Evolutionary conservation across 2,113 vertebrate species (phyloP), one percentile per base, ranked within the genome.

Genomic region (Phainopepla nitens): DNA sequence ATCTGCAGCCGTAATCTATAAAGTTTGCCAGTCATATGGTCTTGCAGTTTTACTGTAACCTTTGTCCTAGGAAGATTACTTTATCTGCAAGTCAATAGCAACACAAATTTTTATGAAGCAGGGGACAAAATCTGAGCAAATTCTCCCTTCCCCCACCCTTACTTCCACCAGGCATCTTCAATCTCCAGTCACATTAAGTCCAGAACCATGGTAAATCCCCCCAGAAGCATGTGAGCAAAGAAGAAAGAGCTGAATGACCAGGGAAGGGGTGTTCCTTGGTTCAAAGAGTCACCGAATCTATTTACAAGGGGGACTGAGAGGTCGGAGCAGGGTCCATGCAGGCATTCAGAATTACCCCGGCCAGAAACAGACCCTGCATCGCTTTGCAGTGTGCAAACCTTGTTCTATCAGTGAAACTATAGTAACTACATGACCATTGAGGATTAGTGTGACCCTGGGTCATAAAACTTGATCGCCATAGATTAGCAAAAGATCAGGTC

Each of bases 401-500:
- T 93, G 85, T 95, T 92, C 76, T 90, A 29, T 71, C 77, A 53
- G 82, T 68, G 92, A 93, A 97, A 94, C 92, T 92, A 82, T 94
- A 97, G 90, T 92, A 94, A 97, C 93, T 96, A 97, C 94, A 96
- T 87, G 79, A 82, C 85, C 82, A 54, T 51, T 49, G 77, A 89
- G 95, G 89, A 97, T 96, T 97, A 96, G 51, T 6, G 20, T 75
- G 87, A 94, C 96, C 92, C 65, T 8, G 15, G 73, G 95, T 94
- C 90, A 88, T 88, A 95, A 96, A 96, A 93, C 84, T 86, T 87
- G 94, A 97, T 97, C 28, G 1, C 12, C 3, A 51, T 39, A 93
- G 90, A 96, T 96, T 95, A 96, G 92, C 69, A 47, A 72, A 87
- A 73, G 83, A 96, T 93, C 60, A 89, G 41, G 44, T 54, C 71